Percentiles rank a stretch among this genome's conserved stretches.
These are phyloP conservation scores for Menidia menidia DNA, from an alignment of 2,797 vertebrate genomes.

Conservation along the genomic window DNA sequence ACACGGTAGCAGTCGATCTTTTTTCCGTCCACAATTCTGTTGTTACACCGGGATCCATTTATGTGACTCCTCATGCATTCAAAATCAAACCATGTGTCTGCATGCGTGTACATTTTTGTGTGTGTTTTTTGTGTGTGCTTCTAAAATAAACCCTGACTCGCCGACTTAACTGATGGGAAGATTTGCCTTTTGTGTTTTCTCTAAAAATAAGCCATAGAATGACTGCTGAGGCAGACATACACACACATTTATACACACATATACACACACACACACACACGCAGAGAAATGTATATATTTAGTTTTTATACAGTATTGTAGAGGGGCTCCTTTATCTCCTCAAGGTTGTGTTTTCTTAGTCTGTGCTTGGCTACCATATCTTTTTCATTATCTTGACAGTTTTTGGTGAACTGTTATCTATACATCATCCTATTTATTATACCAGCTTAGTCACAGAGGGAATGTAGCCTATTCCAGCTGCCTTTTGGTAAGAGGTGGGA, in stretches of 20 bases:
- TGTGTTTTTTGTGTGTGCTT: constrained; percentile 25
- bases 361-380: too few species aligned
- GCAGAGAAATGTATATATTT: too few species aligned
- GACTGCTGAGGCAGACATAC: not conserved
- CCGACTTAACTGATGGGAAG: constrained; percentile 47
- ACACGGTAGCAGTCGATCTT: not conserved
- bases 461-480: too few species aligned
- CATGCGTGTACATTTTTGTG: constrained; percentile 5
- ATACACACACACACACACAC: too few species aligned
- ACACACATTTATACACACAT: too few species aligned
- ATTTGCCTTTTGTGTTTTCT: constrained; percentile 71
- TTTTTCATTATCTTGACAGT: too few species aligned
- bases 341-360: too few species aligned
- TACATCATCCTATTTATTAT: too few species aligned
- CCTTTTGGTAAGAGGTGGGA: too few species aligned
- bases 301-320: not conserved
- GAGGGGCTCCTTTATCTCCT: not conserved
- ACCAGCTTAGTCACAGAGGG: too few species aligned
- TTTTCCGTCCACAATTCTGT: not conserved
- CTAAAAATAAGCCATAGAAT: constrained; percentile 62
- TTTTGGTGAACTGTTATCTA: too few species aligned
- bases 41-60: not conserved
- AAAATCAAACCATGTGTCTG: not conserved
- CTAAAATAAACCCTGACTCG: constrained; percentile 53
- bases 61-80: not conserved